Percentiles rank a stretch among this genome's conserved stretches.
Conservation (phyloP, 2,888 invertebrate genomes). For the Andrena chrysosceles region DNA sequence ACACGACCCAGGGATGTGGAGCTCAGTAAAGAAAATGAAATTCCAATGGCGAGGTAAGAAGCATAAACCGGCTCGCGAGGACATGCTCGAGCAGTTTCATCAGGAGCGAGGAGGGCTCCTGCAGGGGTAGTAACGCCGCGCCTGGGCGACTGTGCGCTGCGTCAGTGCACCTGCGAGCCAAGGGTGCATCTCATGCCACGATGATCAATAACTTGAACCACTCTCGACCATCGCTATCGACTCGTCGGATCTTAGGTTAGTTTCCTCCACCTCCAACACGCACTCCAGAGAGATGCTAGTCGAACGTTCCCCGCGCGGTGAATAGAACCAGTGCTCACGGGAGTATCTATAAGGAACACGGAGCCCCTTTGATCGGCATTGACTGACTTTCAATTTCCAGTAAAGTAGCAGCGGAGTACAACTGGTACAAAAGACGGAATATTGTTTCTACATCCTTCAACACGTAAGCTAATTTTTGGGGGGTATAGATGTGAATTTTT, state of each 20-base stretch:
- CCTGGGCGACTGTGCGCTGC: conserved; percentile 35
- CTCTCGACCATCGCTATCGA: conserved; percentile 66
- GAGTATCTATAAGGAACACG: background rate
- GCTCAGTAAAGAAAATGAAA: background rate
- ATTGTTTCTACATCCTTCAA: too few species aligned
- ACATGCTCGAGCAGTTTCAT: conserved; percentile 1
- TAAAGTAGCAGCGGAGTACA: background rate
- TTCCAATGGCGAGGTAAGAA: background rate
- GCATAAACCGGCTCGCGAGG: conserved; percentile 13
- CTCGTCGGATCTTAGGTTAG: conserved; percentile 64
- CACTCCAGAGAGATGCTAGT: conserved; percentile 26
- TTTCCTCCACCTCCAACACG: conserved; percentile 39
- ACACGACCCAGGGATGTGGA: background rate
- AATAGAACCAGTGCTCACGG: background rate
- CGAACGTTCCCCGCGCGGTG: background rate
- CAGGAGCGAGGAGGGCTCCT: conserved; percentile 30
- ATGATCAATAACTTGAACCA: conserved; percentile 74
- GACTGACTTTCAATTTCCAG: background rate
- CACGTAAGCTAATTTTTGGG: too few species aligned
- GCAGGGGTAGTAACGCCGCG: conserved; percentile 39
- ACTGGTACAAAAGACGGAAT: too few species aligned
- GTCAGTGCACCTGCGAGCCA: conserved; percentile 61
- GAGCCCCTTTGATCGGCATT: background rate
- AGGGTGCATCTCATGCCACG: conserved; percentile 63
- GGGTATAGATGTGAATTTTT: too few species aligned